Evolutionary conservation across 1,140 invertebrate species (phyloP).

Genomic region (Bathynomus jamesi): DNA sequence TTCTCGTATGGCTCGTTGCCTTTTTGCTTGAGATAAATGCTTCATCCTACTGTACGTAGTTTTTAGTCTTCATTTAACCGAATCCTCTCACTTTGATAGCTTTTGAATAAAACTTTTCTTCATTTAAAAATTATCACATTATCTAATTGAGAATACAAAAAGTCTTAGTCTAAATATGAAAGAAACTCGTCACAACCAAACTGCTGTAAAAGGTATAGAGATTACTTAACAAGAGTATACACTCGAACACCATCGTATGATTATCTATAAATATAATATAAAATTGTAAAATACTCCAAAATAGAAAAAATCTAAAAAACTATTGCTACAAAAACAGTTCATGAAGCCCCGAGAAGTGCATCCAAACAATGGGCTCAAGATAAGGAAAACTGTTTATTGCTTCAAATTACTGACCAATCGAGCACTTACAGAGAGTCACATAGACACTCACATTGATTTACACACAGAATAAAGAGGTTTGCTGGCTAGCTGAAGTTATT

Average conservation of each 20-base stretch:
- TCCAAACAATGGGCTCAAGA: background rate
- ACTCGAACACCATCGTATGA: background rate
- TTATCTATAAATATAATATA: conserved; percentile 1
- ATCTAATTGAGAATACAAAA: background rate
- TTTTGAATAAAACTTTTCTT: background rate
- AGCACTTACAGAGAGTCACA: background rate
- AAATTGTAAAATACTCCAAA: background rate
- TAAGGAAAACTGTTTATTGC: background rate
- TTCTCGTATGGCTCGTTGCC: no score
- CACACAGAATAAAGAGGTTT: background rate
- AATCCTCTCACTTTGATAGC: background rate
- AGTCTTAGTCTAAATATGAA: background rate
- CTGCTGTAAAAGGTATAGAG: background rate
- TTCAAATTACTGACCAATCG: background rate
- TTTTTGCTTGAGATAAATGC: no score
- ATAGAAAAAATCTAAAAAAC: conserved; percentile 1
- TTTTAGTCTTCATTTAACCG: no score
- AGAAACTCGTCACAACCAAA: background rate
- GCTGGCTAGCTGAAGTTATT: no score
- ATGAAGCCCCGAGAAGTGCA: background rate
- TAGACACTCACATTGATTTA: background rate
- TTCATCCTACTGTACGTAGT: background rate
- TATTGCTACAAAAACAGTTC: background rate
- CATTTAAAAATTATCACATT: background rate
- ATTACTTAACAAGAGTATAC: background rate